These are phyloP conservation scores for Drosophila busckii DNA, from an alignment of 1,140 invertebrate genomes.

Conservation along the genomic window DNA sequence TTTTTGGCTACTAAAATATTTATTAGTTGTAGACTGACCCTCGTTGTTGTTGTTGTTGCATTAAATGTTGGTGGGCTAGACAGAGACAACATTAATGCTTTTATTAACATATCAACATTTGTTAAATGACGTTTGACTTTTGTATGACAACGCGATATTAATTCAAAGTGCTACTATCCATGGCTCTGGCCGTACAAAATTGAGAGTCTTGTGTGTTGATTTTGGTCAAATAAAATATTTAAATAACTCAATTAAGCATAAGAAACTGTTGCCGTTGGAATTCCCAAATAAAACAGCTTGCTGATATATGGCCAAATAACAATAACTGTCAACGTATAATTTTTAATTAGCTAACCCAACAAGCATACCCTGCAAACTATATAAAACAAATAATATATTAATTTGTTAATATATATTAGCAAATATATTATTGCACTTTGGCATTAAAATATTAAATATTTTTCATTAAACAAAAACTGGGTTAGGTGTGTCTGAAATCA, in stretches of 20 bases:
- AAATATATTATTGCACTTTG: too few species aligned
- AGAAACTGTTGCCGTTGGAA: constrained; percentile 69
- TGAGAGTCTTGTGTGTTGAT: too few species aligned
- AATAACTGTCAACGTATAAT: constrained; percentile 69
- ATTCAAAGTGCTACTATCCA: constrained; percentile 42
- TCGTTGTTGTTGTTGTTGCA: constrained; percentile 42
- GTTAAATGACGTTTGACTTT: constrained; percentile 76
- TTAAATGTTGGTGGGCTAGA: too few species aligned
- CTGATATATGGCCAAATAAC: constrained; percentile 75
- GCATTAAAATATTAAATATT: too few species aligned
- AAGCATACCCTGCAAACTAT: constrained; percentile 23
- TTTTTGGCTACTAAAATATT: too few species aligned
- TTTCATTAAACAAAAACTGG: too few species aligned
- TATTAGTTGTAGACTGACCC: background rate
- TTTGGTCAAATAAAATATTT: constrained; percentile 72
- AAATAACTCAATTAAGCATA: constrained; percentile 76
- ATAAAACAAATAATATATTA: constrained; percentile 58
- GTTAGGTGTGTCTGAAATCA: too few species aligned
- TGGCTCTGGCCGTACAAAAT: constrained; percentile 5
- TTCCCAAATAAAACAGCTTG: constrained; percentile 75
- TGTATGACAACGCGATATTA: constrained; percentile 73
- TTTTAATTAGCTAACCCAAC: constrained; percentile 63
- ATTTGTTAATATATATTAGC: constrained; percentile 43
- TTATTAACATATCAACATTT: constrained; percentile 76
- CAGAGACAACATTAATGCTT: too few species aligned